Conservation (phyloP, 2,113 vertebrate genomes). For the Thomomys bottae region DNA sequence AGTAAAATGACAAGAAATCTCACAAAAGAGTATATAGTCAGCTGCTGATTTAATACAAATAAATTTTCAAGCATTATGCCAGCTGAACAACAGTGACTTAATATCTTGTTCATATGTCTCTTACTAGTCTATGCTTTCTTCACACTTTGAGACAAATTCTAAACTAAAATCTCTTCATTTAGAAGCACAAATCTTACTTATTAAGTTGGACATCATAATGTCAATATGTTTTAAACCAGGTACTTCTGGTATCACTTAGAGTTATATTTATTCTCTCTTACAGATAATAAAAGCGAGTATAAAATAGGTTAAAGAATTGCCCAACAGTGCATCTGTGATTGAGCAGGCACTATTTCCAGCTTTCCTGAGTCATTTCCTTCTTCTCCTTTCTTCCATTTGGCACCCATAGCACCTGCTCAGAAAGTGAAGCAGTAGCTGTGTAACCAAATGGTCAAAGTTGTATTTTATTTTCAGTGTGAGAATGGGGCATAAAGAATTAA, state of each 20-base stretch:
- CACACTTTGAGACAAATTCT: neutral
- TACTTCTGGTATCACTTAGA: neutral
- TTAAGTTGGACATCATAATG: neutral
- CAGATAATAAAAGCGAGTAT: neutral
- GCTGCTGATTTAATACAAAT: neutral
- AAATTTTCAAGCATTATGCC: neutral
- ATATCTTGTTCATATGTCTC: neutral
- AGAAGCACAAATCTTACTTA: neutral
- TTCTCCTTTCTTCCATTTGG: neutral
- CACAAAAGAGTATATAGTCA: neutral
- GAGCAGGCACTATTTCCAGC: neutral
- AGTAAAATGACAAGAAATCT: neutral
- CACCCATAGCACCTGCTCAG: neutral
- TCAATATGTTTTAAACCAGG: neutral
- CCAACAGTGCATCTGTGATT: neutral
- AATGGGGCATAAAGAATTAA: neutral
- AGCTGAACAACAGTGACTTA: neutral
- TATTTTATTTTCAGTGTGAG: neutral
- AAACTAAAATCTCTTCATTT: slow-evolving; percentile 3
- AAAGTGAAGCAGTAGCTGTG: neutral
- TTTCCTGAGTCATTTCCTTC: neutral
- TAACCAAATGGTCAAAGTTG: neutral
- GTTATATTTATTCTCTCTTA: neutral
- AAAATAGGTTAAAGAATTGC: neutral
- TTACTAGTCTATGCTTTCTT: neutral